phyloP scores from a whole-genome alignment of 2,113 vertebrate genomes.

The Tetrax tetrax region DNA sequence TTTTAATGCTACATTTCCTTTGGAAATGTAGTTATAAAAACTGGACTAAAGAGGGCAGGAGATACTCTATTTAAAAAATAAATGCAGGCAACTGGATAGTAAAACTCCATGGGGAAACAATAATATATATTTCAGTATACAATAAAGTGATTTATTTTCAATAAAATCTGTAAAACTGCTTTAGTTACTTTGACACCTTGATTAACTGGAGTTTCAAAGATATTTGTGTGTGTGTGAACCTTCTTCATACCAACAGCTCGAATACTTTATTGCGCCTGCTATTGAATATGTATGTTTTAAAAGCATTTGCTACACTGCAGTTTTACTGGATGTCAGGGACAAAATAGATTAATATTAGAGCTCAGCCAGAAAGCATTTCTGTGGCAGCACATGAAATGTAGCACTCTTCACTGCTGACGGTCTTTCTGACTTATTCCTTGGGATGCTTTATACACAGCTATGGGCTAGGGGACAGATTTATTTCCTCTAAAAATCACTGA shows the following conservation, averaged over 20 bases:
- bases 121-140: constrained; percentile 71
- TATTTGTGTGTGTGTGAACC: constrained; percentile 63
- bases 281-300: constrained; percentile 64
- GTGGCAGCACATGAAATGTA: constrained; percentile 64
- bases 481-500: constrained; percentile 48
- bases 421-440: constrained; percentile 50
- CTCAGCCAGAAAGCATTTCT: constrained; percentile 53
- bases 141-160: constrained; percentile 80
- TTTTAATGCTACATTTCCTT: constrained; percentile 43
- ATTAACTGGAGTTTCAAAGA: constrained; percentile 74
- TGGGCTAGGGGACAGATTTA: background rate
- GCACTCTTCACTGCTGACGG: constrained; percentile 35
- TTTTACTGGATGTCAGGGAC: constrained; percentile 67
- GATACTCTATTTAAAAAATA: constrained; percentile 77
- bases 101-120: constrained; percentile 64
- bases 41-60: constrained; percentile 87
- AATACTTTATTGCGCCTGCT: constrained; percentile 62
- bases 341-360: constrained; percentile 67
- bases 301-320: constrained; percentile 48
- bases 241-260: constrained; percentile 46
- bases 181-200: constrained; percentile 78
- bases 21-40: constrained; percentile 82
- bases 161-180: constrained; percentile 78
- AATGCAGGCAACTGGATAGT: constrained; percentile 35
- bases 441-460: constrained; percentile 34